Evolutionary conservation across 2,797 vertebrate species (phyloP).

Genomic region (Hozukius guyotensis): DNA sequence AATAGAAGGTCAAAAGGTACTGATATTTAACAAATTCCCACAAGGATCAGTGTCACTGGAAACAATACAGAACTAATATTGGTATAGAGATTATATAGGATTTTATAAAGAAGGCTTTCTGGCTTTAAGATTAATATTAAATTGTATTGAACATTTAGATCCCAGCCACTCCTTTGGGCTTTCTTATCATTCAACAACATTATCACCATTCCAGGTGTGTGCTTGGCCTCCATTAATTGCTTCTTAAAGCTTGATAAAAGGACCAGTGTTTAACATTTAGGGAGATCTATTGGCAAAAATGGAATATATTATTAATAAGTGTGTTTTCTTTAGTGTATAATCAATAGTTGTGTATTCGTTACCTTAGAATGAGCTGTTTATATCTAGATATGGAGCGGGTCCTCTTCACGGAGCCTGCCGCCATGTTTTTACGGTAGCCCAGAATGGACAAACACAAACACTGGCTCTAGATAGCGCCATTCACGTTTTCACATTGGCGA

Average conservation of each 20-base stretch:
- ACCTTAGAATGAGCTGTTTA: too few species aligned
- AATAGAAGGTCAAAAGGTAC: neutral
- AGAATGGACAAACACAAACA: too few species aligned
- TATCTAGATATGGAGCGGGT: too few species aligned
- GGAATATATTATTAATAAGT: too few species aligned
- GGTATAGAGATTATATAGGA: neutral
- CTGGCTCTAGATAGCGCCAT: too few species aligned
- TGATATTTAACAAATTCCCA: neutral
- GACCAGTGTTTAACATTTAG: too few species aligned
- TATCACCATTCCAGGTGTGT: neutral
- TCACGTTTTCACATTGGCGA: too few species aligned
- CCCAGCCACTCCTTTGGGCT: neutral
- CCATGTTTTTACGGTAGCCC: too few species aligned
- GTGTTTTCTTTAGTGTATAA: too few species aligned
- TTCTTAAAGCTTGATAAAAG: neutral
- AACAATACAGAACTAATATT: neutral
- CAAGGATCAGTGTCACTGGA: neutral
- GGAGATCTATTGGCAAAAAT: too few species aligned
- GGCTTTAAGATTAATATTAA: neutral
- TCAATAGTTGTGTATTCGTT: too few species aligned
- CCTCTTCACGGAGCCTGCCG: too few species aligned
- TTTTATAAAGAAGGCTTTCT: neutral
- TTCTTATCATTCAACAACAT: neutral
- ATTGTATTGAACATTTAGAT: neutral
- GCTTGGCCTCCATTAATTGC: neutral